Percentiles rank a stretch among this genome's conserved stretches.
These are phyloP conservation scores for Mormyrus hasselquistii DNA, from an alignment of 2,797 vertebrate genomes.

Conservation along the genomic window DNA sequence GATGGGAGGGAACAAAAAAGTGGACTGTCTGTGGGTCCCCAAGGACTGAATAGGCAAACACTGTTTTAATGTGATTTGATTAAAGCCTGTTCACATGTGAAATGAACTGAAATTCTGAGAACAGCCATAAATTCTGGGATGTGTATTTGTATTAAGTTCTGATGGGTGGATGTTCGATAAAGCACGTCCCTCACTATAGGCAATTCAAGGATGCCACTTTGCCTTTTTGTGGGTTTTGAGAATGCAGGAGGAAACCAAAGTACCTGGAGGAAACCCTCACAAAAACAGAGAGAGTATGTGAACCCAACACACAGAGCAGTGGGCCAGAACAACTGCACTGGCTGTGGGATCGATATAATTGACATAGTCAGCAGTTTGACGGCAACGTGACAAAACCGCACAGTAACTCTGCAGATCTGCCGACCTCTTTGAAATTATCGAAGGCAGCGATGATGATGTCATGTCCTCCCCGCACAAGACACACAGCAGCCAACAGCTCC, in stretches of 20 bases:
- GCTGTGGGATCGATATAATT: not conserved
- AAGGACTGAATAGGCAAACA: not conserved
- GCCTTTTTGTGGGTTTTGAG: not conserved
- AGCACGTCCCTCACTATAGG: not conserved
- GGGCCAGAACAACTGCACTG: not conserved
- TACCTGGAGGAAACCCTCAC: not conserved
- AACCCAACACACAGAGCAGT: not conserved
- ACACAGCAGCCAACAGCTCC: constrained; percentile 88
- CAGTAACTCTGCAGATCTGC: not conserved
- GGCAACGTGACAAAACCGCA: not conserved
- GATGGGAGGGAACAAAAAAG: not conserved
- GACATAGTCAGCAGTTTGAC: not conserved
- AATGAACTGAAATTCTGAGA: not conserved
- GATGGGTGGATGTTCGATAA: not conserved
- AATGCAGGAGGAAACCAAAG: not conserved
- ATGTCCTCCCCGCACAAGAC: constrained; percentile 87
- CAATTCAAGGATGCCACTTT: not conserved
- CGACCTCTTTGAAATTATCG: constrained; percentile 91
- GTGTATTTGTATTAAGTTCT: not conserved
- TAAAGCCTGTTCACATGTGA: not conserved
- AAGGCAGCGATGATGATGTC: constrained; percentile 91
- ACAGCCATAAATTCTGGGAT: not conserved
- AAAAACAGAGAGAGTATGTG: not conserved
- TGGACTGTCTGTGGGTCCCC: not conserved
- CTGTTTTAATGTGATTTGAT: not conserved